Base-by-base conservation (phyloP, 2,888 invertebrate species). In the Clostera curtula region DNA sequence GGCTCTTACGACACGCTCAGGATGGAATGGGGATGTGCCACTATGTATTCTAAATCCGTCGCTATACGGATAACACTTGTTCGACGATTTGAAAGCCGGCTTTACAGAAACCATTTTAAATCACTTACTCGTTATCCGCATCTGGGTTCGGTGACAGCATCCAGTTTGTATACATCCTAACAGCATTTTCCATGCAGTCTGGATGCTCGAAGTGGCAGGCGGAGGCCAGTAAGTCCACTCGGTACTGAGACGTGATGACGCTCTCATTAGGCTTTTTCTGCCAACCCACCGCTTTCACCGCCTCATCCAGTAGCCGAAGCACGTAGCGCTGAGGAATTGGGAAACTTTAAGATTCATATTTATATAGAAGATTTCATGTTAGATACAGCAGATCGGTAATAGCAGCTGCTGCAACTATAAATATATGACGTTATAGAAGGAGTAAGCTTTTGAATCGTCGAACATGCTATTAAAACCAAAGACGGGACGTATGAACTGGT, bases 131-230 rank as follows among this genome's bases (percentile, higher is more conserved):
- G 64, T 94, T 93, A 43, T 87, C 86, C 2, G 76, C 72, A 47
- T 92, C 90, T 1, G 93, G 93, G 56, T 91, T 88, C 0, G 91
- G 88, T 0, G 86, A 79, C 29, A 87, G 76, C 66, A 90, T 89
- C 93, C 94, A 94, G 44, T 90, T 89, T 14, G 89, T 87, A 57
- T 92, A 95, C 53, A 91, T 86, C 6, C 85, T 72, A 3, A 89
- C 87, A 0, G 93, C 89, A 30, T 91, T 90, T n/a, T 86, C 76
- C 5, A 95, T 79, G 54, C 95, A 95, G 49, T 89, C 89, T 4
- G 85, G 77, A 33, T 91, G 89, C 9, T 91, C 93, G 34, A 93
- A 85, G 37, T 87, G 86, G 43, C 95, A 95, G 0, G 93, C 92
- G 61, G 91, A 90, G 23, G 86, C 86, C 5, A 94, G 67, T 10